A percentile compares a stretch with the other conserved stretches of the same genome.
Evolutionary conservation across 2,113 vertebrate species (phyloP).

Genomic region (Scytalopus superciliaris): DNA sequence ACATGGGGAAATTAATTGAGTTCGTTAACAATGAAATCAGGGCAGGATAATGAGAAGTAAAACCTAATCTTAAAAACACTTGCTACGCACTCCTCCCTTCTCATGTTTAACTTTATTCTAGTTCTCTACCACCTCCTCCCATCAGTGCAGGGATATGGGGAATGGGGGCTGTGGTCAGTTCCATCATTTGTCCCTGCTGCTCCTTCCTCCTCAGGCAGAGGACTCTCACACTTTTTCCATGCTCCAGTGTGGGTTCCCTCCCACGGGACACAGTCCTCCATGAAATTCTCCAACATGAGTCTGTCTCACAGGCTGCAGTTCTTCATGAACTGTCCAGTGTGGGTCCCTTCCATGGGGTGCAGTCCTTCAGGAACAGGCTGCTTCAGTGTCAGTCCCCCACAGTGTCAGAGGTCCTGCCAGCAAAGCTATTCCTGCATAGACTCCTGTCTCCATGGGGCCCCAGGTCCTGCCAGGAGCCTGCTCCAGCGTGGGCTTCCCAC

Average conservation of each 20-base stretch:
- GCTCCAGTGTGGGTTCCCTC: not conserved
- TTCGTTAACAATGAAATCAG: not conserved
- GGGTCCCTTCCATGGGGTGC: not conserved
- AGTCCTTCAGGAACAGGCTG: not conserved
- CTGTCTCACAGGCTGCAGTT: not conserved
- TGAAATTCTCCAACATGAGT: not conserved
- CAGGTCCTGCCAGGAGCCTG: not conserved
- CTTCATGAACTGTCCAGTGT: not conserved
- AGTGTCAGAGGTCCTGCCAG: not conserved
- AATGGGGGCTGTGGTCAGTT: not conserved
- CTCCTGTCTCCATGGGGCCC: not conserved
- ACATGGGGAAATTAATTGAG: not conserved
- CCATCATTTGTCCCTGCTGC: not conserved
- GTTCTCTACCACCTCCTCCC: not conserved
- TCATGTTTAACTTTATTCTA: not conserved
- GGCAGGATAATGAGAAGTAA: not conserved
- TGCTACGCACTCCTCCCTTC: not conserved
- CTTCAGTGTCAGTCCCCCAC: not conserved
- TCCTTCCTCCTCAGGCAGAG: not conserved
- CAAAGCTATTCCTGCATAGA: not conserved
- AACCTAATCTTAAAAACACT: not conserved
- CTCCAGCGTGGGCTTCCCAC: no score
- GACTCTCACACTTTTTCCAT: not conserved
- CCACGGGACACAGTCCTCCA: not conserved
- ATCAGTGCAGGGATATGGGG: no score